phyloP scores from a whole-genome alignment of 1,140 invertebrate species.

The Bombus confusus region DNA sequence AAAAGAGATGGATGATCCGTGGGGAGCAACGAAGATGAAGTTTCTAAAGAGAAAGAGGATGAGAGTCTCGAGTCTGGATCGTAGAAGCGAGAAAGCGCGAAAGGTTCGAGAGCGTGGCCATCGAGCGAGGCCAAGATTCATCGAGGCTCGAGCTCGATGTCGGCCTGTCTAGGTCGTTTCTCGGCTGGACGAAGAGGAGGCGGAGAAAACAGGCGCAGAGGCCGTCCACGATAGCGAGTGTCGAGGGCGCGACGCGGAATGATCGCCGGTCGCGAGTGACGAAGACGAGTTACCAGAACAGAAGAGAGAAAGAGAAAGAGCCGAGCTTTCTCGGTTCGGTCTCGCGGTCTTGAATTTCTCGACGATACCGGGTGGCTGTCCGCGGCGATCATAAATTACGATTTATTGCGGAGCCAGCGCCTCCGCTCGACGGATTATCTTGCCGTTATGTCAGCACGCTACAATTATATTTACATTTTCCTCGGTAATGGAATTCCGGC shows the following conservation, averaged over 20 bases:
- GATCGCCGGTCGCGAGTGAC: not conserved
- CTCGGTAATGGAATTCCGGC: conserved; percentile 69
- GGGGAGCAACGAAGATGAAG: not conserved
- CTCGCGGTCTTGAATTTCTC: conserved; percentile 74
- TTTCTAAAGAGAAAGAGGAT: not conserved
- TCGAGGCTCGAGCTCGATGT: not conserved
- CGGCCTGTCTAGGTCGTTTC: conserved; percentile 37
- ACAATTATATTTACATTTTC: conserved; percentile 81
- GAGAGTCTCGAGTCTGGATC: no score
- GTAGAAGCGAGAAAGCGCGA: conserved; percentile 13
- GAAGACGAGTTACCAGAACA: not conserved
- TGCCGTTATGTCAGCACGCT: conserved; percentile 79
- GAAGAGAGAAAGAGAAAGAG: not conserved
- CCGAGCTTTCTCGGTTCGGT: conserved; percentile 16
- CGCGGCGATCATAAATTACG: conserved; percentile 79
- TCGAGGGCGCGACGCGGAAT: conserved; percentile 39
- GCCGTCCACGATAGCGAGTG: conserved; percentile 31
- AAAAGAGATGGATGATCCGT: not conserved
- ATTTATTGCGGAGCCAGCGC: conserved; percentile 80
- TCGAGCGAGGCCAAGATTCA: conserved; percentile 21
- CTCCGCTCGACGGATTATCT: conserved; percentile 80
- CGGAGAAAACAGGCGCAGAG: conserved; percentile 19
- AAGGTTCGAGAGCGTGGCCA: conserved; percentile 18
- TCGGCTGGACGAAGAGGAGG: conserved; percentile 30
- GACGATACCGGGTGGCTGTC: conserved; percentile 72